Conservation (phyloP, 2,113 vertebrate genomes). For the Marcusenius ussheri region DNA sequence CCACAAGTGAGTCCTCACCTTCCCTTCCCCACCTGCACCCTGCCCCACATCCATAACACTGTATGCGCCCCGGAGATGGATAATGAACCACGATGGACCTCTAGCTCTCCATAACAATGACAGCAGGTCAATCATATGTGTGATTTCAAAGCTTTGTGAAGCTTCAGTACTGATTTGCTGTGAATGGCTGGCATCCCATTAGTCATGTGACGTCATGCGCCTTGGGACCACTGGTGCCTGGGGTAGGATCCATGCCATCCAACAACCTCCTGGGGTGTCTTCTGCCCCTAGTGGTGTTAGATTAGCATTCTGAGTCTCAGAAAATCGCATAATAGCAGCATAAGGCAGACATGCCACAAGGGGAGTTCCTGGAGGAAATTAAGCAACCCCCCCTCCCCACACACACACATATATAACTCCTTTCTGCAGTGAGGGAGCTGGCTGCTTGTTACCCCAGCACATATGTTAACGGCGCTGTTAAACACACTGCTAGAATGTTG, state of each 20-base stretch:
- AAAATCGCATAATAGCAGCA: background rate
- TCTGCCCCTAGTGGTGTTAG: background rate
- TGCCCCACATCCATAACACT: too few relatives aligned
- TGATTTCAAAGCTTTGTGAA: background rate
- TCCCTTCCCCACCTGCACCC: too few relatives aligned
- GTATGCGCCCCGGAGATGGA: background rate
- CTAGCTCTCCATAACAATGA: background rate
- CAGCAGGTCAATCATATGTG: background rate
- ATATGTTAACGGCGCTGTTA: background rate
- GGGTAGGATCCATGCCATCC: background rate
- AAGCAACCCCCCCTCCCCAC: background rate
- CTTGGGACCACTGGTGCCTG: background rate
- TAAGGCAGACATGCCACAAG: background rate
- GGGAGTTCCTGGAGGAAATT: background rate
- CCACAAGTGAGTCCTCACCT: too few relatives aligned
- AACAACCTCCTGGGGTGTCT: background rate
- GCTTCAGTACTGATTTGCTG: background rate
- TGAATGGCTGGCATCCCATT: background rate
- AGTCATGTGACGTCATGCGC: background rate
- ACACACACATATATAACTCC: background rate
- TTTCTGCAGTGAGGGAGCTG: background rate
- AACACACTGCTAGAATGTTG: background rate
- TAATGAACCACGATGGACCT: background rate
- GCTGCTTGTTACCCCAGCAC: background rate
- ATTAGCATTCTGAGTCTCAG: background rate